Evolutionary conservation across 2,113 vertebrate genomes (phyloP), one percentile per base, ranked within the genome.

Genomic region (Sebastes fasciatus): DNA sequence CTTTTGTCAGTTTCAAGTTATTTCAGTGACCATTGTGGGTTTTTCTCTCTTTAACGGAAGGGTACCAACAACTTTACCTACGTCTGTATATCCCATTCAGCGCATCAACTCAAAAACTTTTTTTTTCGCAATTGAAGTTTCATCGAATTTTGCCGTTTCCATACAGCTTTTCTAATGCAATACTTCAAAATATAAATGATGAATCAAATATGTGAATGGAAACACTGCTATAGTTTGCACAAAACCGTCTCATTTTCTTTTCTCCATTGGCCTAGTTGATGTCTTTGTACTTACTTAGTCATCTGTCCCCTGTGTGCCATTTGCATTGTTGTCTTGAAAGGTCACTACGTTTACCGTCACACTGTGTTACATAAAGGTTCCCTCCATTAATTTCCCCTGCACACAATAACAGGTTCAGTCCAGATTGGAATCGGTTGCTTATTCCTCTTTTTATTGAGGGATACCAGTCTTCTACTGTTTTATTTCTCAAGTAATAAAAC

Each of bases 291-390:
- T 82, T 26, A 40, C 40, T 26, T 16, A 51, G 40, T 58, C 21
- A 70, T 60, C 82, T 79, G 58, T 77, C 23, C 21, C 14, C 46
- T 14, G 48, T 11, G 65, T 77, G 73, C 42, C 73, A 82, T 90
- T 88, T 86, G 72, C 43, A 76, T 55, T 85, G 52, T 63, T 62
- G 58, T 81, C 77, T 74, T 57, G 42, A 90, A 90, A 92, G 85
- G 79, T 90, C 83, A 90, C 51, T 40, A 14, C 5, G 8, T 90
- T 83, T 74, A 62, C 57, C 80, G 72, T 88, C 69, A 85, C 64
- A 57, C 62, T 11, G 51, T 26, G 54, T 80, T 67, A 72, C 51
- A 66, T 82, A 75, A 89, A 51, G 62, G 69, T 69, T 76, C n/a
- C 51, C 23, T 58, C 23, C 2, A 4, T 79, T 71, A 9, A 74